These are phyloP conservation scores for Diadegma fenestrale DNA, from an alignment of 2,888 invertebrate species.

Conservation along the genomic window DNA sequence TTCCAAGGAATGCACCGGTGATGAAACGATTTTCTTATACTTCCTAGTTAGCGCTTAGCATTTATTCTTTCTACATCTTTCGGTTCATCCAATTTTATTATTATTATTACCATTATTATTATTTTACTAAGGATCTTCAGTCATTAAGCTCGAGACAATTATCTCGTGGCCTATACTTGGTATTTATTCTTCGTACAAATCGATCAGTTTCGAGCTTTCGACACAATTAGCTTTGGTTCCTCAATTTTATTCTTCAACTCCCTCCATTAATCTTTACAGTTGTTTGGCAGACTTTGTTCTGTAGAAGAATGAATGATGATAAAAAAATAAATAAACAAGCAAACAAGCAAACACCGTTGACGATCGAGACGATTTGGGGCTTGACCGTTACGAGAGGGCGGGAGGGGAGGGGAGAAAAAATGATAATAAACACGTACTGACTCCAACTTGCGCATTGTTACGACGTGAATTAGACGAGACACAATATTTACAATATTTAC, in stretches of 20 bases:
- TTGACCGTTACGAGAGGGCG: not conserved
- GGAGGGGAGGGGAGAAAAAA: conserved; percentile 9
- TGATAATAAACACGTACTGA: conserved; percentile 50
- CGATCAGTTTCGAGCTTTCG: conserved; percentile 46
- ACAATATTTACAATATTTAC: conserved; percentile 85
- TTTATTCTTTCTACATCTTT: conserved; percentile 21
- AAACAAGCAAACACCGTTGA: conserved; percentile 8
- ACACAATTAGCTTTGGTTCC: conserved; percentile 18
- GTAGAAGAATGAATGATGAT: not conserved
- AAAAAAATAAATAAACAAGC: conserved; percentile 31
- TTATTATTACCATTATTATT: conserved; percentile 4
- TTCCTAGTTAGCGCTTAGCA: not conserved
- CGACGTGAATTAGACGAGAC: conserved; percentile 78
- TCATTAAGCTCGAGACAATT: conserved; percentile 37
- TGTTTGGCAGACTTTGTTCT: not conserved
- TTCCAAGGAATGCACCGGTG: conserved; percentile 34
- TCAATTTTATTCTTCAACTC: conserved; percentile 11
- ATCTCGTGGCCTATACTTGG: conserved; percentile 56
- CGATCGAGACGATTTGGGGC: conserved; percentile 24
- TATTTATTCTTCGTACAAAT: conserved; percentile 56
- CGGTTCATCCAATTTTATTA: not conserved
- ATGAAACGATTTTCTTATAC: conserved; percentile 10
- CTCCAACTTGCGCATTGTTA: conserved; percentile 79
- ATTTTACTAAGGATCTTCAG: conserved; percentile 6
- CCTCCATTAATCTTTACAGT: not conserved